These are phyloP conservation scores for Apodemia hepburni DNA, from an alignment of 2,888 invertebrate species.

Conservation along the genomic window DNA sequence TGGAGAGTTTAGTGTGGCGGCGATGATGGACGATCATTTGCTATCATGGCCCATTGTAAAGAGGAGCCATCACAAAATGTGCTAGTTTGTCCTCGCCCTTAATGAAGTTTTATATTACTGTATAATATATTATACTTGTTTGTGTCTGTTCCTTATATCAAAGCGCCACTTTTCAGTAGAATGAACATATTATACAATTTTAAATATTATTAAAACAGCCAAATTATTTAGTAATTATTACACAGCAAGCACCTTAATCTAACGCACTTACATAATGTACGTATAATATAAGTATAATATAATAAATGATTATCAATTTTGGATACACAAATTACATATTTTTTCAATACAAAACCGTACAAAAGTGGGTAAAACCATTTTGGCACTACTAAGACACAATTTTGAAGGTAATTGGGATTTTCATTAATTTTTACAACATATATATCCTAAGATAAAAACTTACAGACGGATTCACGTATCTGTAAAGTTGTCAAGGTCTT, in stretches of 20 bases:
- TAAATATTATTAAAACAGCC: not conserved
- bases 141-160: too few relatives aligned
- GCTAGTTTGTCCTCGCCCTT: too few relatives aligned
- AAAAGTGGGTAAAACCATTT: constrained; percentile 46
- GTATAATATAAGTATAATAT: not conserved
- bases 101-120: too few relatives aligned
- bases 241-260: not conserved
- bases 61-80: too few relatives aligned
- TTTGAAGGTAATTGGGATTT: constrained; percentile 37
- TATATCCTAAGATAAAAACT: not conserved
- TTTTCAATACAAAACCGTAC: constrained; percentile 39
- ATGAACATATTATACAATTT: too few relatives aligned
- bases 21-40: too few relatives aligned
- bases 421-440: constrained; percentile 7
- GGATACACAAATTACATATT: constrained; percentile 25
- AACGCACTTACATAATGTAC: not conserved
- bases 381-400: constrained; percentile 65
- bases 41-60: too few relatives aligned
- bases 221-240: too few relatives aligned
- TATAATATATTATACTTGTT: too few relatives aligned
- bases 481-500: too few relatives aligned
- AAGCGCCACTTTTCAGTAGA: too few relatives aligned
- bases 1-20: too few relatives aligned
- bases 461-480: not conserved
- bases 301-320: constrained; percentile 18